Percentiles rank a stretch among this genome's conserved stretches.
phyloP scores from a whole-genome alignment of 2,797 vertebrate species.

The Stomatorhinus walkeri region DNA sequence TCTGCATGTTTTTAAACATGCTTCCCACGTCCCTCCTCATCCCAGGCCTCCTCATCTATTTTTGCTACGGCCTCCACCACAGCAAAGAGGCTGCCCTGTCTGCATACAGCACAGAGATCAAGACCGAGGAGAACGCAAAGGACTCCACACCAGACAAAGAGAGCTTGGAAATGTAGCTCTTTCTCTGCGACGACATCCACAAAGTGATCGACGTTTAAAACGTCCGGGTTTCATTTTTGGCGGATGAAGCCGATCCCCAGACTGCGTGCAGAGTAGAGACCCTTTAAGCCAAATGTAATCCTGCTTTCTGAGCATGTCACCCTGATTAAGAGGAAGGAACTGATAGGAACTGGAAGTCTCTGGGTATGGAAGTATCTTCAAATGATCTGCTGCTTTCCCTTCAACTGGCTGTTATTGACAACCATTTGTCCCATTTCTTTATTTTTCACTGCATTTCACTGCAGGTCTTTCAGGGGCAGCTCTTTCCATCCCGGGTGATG shows the following conservation, averaged over 20 bases:
- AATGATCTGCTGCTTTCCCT: background rate
- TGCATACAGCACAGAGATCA: slow-evolving; percentile 30
- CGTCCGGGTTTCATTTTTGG: background rate
- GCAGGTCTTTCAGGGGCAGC: background rate
- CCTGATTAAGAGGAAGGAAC: background rate
- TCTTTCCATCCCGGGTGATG: background rate
- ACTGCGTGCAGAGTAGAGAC: background rate
- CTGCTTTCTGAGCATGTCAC: background rate
- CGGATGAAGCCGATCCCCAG: background rate
- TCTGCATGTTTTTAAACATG: background rate
- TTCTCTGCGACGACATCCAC: background rate
- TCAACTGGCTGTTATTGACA: background rate
- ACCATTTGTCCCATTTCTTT: background rate
- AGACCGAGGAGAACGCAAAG: background rate
- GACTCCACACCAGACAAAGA: slow-evolving; percentile 32
- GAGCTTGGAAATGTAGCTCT: background rate
- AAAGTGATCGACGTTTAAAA: background rate
- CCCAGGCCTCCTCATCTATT: slow-evolving; percentile 86
- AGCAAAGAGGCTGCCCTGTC: slow-evolving; percentile 63
- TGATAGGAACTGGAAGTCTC: background rate
- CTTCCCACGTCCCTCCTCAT: background rate
- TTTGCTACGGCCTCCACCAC: slow-evolving; percentile 78
- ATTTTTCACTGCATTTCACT: background rate
- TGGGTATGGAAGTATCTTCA: background rate
- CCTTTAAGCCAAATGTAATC: background rate